A percentile compares a stretch with the other conserved stretches of the same genome.
Evolutionary conservation across 2,888 invertebrate genomes (phyloP).

Genomic region (Sinhomidia bicolor): DNA sequence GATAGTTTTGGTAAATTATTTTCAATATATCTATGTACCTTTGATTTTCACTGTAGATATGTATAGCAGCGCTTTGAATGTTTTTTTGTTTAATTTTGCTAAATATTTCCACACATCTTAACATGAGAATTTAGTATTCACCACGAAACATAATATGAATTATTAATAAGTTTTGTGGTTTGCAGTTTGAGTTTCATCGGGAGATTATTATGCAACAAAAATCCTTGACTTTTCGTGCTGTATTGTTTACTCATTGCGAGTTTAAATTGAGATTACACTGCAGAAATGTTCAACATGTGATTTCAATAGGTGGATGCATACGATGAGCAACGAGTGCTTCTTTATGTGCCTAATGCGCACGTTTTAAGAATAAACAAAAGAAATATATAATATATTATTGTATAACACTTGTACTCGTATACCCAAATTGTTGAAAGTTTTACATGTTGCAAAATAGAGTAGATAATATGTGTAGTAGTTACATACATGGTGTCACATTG

Average conservation of each 20-base stretch:
- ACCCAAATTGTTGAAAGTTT: no score
- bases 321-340: background rate
- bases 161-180: constrained; percentile 14
- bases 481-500: no score
- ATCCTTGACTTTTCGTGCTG: constrained; percentile 21
- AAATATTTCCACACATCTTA: background rate
- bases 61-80: background rate
- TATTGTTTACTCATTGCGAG: background rate
- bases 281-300: background rate
- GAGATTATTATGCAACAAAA: constrained; percentile 32
- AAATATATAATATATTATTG: background rate
- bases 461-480: no score
- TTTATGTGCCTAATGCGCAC: background rate
- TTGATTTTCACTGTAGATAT: background rate
- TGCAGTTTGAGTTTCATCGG: constrained; percentile 29
- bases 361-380: background rate
- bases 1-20: no score
- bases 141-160: background rate
- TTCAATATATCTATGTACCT: background rate
- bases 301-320: background rate
- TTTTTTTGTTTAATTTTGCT: background rate
- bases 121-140: background rate
- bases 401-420: no score
- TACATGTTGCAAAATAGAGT: no score
- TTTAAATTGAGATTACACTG: background rate